Evolutionary conservation across 2,797 vertebrate species (phyloP).

Genomic region (Tolypeutes matacus): DNA sequence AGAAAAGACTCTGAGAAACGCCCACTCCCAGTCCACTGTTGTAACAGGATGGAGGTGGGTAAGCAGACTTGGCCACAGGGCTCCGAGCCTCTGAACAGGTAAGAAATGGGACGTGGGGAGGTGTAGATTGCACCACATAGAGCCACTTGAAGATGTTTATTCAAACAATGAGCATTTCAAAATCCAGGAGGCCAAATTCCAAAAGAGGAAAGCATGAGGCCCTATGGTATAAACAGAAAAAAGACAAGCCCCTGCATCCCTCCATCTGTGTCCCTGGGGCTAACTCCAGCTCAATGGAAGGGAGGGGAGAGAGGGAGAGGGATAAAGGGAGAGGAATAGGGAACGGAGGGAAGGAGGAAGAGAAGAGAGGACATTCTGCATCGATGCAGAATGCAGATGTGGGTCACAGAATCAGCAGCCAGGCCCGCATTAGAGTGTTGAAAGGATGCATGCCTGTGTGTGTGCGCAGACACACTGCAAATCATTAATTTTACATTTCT

Average conservation of each 20-base stretch:
- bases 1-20: too few relatives aligned
- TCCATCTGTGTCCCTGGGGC: rapidly evolving
- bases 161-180: neutral
- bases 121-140: rapidly evolving
- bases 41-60: rapidly evolving
- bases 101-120: rapidly evolving
- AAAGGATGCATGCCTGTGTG: too few relatives aligned
- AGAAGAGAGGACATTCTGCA: too few relatives aligned
- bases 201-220: rapidly evolving
- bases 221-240: rapidly evolving
- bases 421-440: rapidly evolving
- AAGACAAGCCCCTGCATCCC: neutral
- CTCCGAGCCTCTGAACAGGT: rapidly evolving
- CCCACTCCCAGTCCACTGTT: rapidly evolving
- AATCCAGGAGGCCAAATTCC: too few relatives aligned
- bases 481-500: neutral
- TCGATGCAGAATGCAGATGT: rapidly evolving
- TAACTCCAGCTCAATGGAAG: neutral
- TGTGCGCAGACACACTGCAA: rapidly evolving
- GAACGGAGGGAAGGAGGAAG: neutral
- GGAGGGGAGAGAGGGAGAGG: neutral
- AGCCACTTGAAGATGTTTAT: neutral
- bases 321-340: neutral
- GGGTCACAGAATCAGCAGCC: rapidly evolving
- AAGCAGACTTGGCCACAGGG: neutral